Evolutionary conservation across 2,797 vertebrate species (phyloP).

Genomic region (Champsocephalus gunnari): DNA sequence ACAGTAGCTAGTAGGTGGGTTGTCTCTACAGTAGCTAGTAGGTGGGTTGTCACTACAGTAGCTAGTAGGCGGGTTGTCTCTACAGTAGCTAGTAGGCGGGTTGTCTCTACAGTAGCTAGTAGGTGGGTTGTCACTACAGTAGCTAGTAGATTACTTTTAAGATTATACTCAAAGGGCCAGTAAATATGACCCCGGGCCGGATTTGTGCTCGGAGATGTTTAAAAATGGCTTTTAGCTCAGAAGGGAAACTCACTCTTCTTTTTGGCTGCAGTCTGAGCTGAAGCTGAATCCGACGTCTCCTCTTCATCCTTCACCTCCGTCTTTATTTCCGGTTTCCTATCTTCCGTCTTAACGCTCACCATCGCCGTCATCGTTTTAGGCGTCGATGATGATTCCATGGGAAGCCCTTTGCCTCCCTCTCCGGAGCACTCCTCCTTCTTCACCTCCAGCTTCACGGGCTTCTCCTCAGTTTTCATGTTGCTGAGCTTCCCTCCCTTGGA

Average conservation of each 20-base stretch:
- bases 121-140: too few species aligned
- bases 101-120: too few species aligned
- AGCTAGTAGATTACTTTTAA: too few species aligned
- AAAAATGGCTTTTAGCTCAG: not conserved
- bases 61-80: too few species aligned
- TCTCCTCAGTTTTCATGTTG: constrained; percentile 89
- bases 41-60: too few species aligned
- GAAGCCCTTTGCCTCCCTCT: constrained; percentile 89
- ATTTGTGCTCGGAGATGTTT: too few species aligned
- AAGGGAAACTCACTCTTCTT: constrained; percentile 89
- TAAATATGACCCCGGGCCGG: too few species aligned
- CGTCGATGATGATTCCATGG: constrained; percentile 83
- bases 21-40: too few species aligned
- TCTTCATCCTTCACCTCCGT: constrained; percentile 92
- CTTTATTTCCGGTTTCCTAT: constrained; percentile 91
- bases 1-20: too few species aligned
- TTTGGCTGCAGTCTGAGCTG: constrained; percentile 89
- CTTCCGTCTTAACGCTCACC: constrained; percentile 78
- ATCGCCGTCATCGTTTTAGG: not conserved
- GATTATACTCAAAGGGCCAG: too few species aligned
- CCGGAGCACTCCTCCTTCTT: constrained; percentile 83
- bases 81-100: too few species aligned
- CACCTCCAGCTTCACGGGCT: constrained; percentile 81
- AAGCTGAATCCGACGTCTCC: constrained; percentile 84
- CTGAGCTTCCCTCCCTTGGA: constrained; percentile 83